Percentiles rank a stretch among this genome's conserved stretches.
phyloP scores from a whole-genome alignment of 2,888 invertebrate species.

The Cactoblastis cactorum region DNA sequence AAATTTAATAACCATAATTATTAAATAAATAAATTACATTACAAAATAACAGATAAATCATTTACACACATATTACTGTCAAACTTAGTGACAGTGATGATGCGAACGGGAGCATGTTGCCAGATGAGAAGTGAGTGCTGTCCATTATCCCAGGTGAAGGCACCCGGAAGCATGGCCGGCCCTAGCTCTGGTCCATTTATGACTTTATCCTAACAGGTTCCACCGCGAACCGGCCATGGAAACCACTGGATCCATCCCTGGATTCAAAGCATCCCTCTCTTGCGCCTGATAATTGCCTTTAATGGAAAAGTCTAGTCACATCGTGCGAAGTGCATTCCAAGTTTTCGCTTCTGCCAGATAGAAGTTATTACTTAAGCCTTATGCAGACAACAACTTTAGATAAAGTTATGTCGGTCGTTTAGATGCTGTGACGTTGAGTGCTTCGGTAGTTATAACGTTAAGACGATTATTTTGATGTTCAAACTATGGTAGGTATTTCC shows the following conservation, averaged over 20 bases:
- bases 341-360: conserved; percentile 68
- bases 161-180: conserved; percentile 72
- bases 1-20: no score
- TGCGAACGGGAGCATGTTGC: conserved; percentile 24
- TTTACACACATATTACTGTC: conserved; percentile 9
- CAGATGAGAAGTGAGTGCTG: conserved; percentile 37
- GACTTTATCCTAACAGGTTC: conserved; percentile 78
- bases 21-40: no score
- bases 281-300: conserved; percentile 76
- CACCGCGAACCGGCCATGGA: conserved; percentile 52
- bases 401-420: conserved; percentile 38
- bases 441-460: conserved; percentile 8
- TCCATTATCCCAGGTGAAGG: conserved; percentile 71
- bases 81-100: conserved; percentile 29
- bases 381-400: conserved; percentile 51
- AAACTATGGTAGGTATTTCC: no score
- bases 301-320: conserved; percentile 79
- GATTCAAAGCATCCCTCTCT: conserved; percentile 59
- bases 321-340: conserved; percentile 72
- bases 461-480: background rate
- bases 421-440: conserved; percentile 19
- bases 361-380: conserved; percentile 68
- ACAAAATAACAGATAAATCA: no score
- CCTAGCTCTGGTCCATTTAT: conserved; percentile 74
- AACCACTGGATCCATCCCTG: no score